Evolutionary conservation across 2,113 vertebrate species (phyloP).

Genomic region (Clinocottus analis): DNA sequence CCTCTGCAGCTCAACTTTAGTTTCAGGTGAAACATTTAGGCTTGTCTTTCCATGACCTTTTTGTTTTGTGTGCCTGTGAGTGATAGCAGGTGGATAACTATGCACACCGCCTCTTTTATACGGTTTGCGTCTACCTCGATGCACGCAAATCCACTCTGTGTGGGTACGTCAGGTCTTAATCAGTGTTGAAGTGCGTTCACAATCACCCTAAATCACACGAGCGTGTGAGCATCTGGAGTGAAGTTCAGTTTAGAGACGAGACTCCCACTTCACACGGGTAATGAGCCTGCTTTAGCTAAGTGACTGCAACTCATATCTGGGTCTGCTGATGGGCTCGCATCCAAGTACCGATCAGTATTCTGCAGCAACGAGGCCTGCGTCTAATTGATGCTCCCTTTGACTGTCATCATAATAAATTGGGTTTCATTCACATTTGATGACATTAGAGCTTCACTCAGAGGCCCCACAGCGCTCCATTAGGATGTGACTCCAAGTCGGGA

Average conservation of each 20-base stretch:
- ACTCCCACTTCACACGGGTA: constrained; percentile 35
- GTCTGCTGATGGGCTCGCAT: constrained; percentile 35
- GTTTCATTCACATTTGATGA: constrained; percentile 59
- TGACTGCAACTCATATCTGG: constrained; percentile 38
- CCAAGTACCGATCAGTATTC: constrained; percentile 60
- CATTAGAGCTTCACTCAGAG: constrained; percentile 52
- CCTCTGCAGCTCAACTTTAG: constrained; percentile 17
- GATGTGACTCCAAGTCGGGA: constrained; percentile 34
- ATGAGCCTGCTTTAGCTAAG: constrained; percentile 23
- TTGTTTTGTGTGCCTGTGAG: not conserved
- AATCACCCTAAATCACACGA: constrained; percentile 55
- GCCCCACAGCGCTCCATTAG: constrained; percentile 43
- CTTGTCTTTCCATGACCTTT: constrained; percentile 26
- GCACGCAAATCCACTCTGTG: constrained; percentile 15
- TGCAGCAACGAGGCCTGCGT: constrained; percentile 4
- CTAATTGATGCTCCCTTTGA: constrained; percentile 59
- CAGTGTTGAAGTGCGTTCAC: constrained; percentile 47
- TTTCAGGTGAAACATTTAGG: constrained; percentile 50
- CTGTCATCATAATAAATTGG: constrained; percentile 67
- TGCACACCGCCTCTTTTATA: constrained; percentile 35
- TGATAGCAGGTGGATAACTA: constrained; percentile 36
- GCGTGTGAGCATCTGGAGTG: constrained; percentile 24
- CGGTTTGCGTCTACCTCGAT: constrained; percentile 30
- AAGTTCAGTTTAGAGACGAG: constrained; percentile 44
- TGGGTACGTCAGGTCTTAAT: constrained; percentile 41